Evolutionary conservation across 2,797 vertebrate species (phyloP).

Genomic region (Manis javanica): DNA sequence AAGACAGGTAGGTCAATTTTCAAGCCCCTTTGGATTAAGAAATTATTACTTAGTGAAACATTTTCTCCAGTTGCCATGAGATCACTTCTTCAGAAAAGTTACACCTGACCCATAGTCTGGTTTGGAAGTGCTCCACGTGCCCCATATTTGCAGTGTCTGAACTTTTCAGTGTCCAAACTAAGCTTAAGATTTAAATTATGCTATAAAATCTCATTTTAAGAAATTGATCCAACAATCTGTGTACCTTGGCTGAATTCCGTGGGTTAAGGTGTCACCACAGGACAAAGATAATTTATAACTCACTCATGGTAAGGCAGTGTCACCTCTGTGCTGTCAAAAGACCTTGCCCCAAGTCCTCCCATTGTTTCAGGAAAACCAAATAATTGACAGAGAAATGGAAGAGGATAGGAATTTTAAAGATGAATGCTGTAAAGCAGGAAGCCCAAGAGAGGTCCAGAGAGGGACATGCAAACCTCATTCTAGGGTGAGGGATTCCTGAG

Average conservation of each 20-base stretch:
- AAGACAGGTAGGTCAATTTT: slow-evolving; percentile 89
- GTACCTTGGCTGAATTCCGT: background rate
- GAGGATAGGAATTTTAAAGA: background rate
- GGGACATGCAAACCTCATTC: background rate
- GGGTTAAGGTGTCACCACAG: background rate
- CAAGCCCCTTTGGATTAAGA: background rate
- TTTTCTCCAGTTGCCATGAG: background rate
- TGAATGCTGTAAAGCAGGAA: background rate
- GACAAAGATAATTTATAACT: background rate
- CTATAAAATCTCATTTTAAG: background rate
- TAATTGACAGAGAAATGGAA: background rate
- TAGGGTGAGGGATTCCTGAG: background rate
- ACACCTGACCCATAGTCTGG: background rate
- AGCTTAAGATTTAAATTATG: background rate
- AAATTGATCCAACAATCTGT: background rate
- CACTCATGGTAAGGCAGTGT: background rate
- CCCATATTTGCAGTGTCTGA: background rate
- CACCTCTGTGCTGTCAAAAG: background rate
- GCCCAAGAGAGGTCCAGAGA: background rate
- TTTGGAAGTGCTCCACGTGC: background rate
- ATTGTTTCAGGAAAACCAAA: background rate
- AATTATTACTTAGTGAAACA: background rate
- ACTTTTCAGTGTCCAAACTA: background rate
- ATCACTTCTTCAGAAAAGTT: background rate
- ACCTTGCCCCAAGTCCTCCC: background rate